phyloP scores from a whole-genome alignment of 2,888 invertebrate genomes.

The Calameuta pallipes region DNA sequence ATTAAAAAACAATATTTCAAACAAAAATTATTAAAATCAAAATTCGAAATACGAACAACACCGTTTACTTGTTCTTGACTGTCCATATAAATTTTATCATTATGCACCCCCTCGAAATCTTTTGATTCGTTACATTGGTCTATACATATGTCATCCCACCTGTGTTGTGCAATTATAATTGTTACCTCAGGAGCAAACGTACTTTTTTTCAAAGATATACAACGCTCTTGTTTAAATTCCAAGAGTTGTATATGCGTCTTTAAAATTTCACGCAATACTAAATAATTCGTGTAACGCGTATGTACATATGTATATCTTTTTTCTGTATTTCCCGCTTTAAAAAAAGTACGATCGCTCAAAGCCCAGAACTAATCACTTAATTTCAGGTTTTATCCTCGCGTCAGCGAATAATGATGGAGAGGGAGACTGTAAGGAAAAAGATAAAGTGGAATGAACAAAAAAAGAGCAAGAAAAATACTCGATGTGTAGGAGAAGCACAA shows the following conservation, averaged over 20 bases:
- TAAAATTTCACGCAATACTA: neutral
- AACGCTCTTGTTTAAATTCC: neutral
- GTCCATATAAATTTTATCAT: neutral
- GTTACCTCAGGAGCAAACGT: neutral
- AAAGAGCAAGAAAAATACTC: constrained; percentile 25
- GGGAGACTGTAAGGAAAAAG: constrained; percentile 18
- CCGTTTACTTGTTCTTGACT: neutral
- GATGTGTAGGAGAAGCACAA: constrained; percentile 52
- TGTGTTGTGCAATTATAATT: neutral
- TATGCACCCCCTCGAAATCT: neutral
- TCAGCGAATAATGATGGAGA: constrained; percentile 22
- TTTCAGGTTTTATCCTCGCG: constrained; percentile 46
- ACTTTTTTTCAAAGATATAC: neutral
- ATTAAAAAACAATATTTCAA: neutral
- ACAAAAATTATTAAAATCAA: neutral
- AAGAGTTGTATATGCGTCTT: neutral
- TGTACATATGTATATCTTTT: neutral
- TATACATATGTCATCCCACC: neutral
- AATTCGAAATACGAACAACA: neutral
- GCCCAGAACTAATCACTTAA: constrained; percentile 48
- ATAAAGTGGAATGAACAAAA: constrained; percentile 24
- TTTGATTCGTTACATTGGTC: neutral
- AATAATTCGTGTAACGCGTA: neutral
- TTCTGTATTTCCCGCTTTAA: neutral
- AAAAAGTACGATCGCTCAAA: constrained; percentile 26